phyloP scores from a whole-genome alignment of 2,113 vertebrate genomes.

The Cyphomyrus discorhynchus region DNA sequence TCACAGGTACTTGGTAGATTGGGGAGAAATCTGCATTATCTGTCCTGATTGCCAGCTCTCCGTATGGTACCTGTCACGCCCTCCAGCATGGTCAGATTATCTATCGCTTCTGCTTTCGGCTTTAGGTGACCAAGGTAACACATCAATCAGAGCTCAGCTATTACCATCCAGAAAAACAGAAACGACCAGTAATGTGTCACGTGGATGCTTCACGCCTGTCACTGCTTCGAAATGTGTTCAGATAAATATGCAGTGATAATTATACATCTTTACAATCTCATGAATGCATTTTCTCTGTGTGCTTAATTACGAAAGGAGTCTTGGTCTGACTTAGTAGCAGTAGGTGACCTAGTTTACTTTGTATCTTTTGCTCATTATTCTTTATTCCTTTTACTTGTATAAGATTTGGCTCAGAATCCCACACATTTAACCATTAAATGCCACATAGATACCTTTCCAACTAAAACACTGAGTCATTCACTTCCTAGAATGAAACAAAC shows the following conservation, averaged over 20 bases:
- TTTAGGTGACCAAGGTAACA: neutral
- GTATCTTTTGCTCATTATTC: neutral
- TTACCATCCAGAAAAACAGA: neutral
- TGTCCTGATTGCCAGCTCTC: neutral
- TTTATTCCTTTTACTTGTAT: neutral
- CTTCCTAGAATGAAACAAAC: neutral
- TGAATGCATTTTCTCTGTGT: neutral
- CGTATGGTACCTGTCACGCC: neutral
- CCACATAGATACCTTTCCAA: neutral
- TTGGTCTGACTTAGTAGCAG: neutral
- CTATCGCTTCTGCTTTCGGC: neutral
- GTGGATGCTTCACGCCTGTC: neutral
- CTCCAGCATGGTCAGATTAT: neutral
- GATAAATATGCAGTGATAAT: slow-evolving; percentile 4
- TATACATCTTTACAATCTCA: neutral
- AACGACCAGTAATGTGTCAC: neutral
- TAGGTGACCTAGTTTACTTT: neutral
- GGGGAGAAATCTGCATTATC: neutral
- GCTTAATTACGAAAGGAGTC: neutral
- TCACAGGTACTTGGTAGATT: neutral
- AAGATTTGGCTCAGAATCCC: neutral
- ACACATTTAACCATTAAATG: neutral
- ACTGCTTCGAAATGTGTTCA: neutral
- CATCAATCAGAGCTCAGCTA: neutral
- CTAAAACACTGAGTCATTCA: neutral